Evolutionary conservation across 1,140 invertebrate species (phyloP), one percentile per base, ranked within the genome.

Genomic region (Aphis gossypii): DNA sequence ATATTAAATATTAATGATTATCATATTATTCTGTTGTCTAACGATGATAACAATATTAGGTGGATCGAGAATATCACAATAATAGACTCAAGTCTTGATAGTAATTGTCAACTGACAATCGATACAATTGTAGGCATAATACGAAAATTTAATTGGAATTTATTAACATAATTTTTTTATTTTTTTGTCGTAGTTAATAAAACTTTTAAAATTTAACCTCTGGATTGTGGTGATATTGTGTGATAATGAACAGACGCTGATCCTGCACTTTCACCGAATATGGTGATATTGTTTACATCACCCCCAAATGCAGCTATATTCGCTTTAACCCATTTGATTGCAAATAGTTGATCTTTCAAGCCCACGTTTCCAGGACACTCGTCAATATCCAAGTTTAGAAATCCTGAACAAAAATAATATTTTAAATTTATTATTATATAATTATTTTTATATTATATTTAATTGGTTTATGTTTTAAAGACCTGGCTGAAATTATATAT

Each of bases 231-330:
- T 14, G 97, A 97, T 0, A 97, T 95, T 95, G 97, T 96, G 94
- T 97, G 97, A 82, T 97, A 95, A 87, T 96, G 95, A 3, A 97
- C 96, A 91, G 97, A 97, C 94, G 96, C 96, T 0, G 96, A 96
- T 1, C 97, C 97, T 14, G 97, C 97, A 93, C 97, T 97, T 94
- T 97, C 97, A 9, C 97, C 97, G 4, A 96, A 94, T 2, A 97
- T 95, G 1, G 97, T 98, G 0, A 98, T 96, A 4, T 95, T 95
- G 94, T 96, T 95, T 0, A 97, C 96, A 95, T 98, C 97, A 4
- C 97, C 98, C 3, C 97, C 97, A 95, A 98, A 98, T 0, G 95
- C 95, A 3, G 94, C 95, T 60, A 98, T 97, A 94, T 98, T 97
- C 44, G 96, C 94, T 94, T 97, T 96, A 0, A 98, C 95, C 97